These are phyloP conservation scores for Tonatia bakeri DNA, from an alignment of 2,113 vertebrate genomes.

Conservation along the genomic window DNA sequence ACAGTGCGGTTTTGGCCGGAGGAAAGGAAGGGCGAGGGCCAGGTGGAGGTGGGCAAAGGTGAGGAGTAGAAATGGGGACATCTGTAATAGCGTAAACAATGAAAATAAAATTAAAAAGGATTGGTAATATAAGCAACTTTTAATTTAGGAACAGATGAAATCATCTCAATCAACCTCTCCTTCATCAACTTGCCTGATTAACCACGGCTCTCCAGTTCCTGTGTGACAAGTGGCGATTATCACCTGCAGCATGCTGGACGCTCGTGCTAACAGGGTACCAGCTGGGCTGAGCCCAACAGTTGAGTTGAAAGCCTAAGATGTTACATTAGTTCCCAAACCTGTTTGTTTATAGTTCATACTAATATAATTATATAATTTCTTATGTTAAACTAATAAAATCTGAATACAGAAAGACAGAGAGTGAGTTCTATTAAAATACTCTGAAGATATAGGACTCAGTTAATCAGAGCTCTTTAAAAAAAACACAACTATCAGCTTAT, in stretches of 20 bases:
- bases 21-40: too few species aligned
- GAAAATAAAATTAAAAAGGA: not conserved
- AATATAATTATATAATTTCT: not conserved
- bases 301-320: not conserved
- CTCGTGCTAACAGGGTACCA: not conserved
- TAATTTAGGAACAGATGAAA: not conserved
- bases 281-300: not conserved
- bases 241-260: not conserved
- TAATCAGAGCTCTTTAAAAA: not conserved
- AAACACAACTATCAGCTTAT: not conserved
- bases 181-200: not conserved
- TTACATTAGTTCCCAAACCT: not conserved
- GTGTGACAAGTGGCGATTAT: not conserved
- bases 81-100: too few species aligned
- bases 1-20: too few species aligned
- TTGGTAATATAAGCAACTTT: not conserved
- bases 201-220: not conserved
- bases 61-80: too few species aligned
- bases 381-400: not conserved
- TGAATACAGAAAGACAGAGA: not conserved
- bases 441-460: not conserved
- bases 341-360: not conserved
- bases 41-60: too few species aligned
- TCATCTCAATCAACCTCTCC: not conserved
- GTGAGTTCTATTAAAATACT: not conserved